Base-by-base conservation (phyloP, 37 sponge, comb jelly and placozoan genomes). In the Cladorhizidae sp. region DNA sequence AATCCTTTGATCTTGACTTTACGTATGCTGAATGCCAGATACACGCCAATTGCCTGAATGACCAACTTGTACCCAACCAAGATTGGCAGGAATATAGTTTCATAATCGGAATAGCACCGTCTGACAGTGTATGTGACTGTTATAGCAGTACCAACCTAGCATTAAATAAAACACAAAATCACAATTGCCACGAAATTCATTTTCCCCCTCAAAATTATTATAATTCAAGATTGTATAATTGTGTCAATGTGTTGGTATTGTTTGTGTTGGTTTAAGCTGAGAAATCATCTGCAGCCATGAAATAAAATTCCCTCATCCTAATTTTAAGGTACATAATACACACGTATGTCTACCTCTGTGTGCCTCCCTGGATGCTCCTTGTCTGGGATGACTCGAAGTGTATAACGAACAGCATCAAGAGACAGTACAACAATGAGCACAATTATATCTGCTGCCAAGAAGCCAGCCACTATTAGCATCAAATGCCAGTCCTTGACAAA, bases 1-100 rank as follows among this genome's bases (percentile, higher is more conserved):
- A 87, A 72, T 0, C 82, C 88, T 42, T 81, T 81, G 56, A 87
- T 57, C 40, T 87, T 81, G 28, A 87, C 77, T 32, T 75, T 87
- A 42, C 88, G 57, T 28, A 75, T 81, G 43, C 55, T 74, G 69
- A 87, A 76, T 41, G 88, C 88, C 11, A 87, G 81, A 25, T 81
- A 42, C 15, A 81, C 54, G 3, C 76, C 88, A 45, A 63, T 81
- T 9, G 76, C 58, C 69, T 81, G 88, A 6, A 87, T 9, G 33
- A 87, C 23, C 5, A 75, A 42, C 56, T 81, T 87, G 49, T 81
- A 87, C 17, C 80, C 80, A 67, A 78, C 49, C 15, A 75, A 28
- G 22, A 87, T 42, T 26, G 68, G 56, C 7, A 75, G 18, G 72
- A 70, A 85, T 2, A 55, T 55, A 9, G 28, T 21, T 40, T 65